A percentile compares a stretch with the other conserved stretches of the same genome.
Conservation (phyloP, 2,797 vertebrate genomes). For the Myotis findleyi region DNA sequence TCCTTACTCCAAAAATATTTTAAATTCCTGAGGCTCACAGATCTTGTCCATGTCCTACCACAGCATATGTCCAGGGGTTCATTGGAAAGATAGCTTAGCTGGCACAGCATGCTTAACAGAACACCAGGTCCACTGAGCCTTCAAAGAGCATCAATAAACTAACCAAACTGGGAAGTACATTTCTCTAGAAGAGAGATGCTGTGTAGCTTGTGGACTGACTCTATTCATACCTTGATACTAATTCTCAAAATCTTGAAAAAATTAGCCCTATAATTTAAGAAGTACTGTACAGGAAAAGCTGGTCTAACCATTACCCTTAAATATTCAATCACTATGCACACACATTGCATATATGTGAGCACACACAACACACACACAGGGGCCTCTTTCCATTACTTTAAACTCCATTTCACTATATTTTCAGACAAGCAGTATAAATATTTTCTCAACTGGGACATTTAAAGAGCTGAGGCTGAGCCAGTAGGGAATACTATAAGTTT, state of each 20-base stretch:
- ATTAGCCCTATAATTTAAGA: not conserved
- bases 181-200: not conserved
- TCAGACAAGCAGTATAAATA: conserved; percentile 22
- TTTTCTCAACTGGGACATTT: conserved; percentile 44
- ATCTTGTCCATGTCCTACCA: not conserved
- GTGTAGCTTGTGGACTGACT: not conserved
- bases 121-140: not conserved
- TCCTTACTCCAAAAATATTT: not conserved
- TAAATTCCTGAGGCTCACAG: not conserved
- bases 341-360: rapidly evolving
- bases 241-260: conserved; percentile 26
- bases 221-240: not conserved
- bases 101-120: not conserved
- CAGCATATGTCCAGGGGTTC: not conserved
- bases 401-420: conserved; percentile 18
- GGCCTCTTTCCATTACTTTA: not conserved
- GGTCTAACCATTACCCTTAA: not conserved
- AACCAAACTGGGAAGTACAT: not conserved
- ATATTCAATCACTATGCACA: not conserved
- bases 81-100: too few relatives aligned
- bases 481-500: not conserved
- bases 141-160: not conserved
- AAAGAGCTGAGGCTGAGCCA: conserved; percentile 1
- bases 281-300: not conserved
- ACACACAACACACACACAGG: not conserved